Evolutionary conservation across 2,888 invertebrate genomes (phyloP).

Genomic region (Linyphia triangularis): DNA sequence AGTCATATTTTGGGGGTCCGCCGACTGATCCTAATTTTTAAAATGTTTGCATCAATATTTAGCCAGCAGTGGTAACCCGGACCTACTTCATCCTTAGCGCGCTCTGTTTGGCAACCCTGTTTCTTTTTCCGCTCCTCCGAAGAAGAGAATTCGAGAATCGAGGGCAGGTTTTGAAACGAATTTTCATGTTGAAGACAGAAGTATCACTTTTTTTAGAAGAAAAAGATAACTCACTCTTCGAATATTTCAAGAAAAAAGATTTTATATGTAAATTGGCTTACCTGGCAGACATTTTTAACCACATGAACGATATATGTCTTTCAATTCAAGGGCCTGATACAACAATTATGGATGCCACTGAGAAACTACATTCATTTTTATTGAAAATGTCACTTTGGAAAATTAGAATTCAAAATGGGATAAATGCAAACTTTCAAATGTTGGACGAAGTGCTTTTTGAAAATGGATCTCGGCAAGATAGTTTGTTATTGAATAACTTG

Average conservation of each 20-base stretch:
- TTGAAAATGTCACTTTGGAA: conserved; percentile 63
- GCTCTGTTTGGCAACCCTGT: too few species aligned
- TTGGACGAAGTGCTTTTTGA: conserved; percentile 54
- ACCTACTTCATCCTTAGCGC: conserved; percentile 75
- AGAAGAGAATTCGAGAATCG: too few species aligned
- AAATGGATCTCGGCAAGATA: conserved; percentile 50
- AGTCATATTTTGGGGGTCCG: conserved; percentile 23
- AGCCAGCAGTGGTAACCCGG: conserved; percentile 26
- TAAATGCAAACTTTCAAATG: conserved; percentile 68
- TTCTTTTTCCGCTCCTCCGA: too few species aligned
- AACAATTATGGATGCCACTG: conserved; percentile 65
- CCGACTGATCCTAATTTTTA: conserved; percentile 58
- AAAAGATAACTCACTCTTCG: conserved; percentile 56
- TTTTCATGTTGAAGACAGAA: too few species aligned
- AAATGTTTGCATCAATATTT: conserved; percentile 64
- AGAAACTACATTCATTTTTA: conserved; percentile 68
- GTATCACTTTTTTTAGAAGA: background rate
- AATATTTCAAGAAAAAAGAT: conserved; percentile 56
- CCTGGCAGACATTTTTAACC: conserved; percentile 63
- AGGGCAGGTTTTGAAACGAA: too few species aligned
- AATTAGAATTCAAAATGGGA: conserved; percentile 65
- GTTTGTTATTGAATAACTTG: conserved; percentile 55
- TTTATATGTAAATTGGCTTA: conserved; percentile 57
- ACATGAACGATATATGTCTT: conserved; percentile 62
- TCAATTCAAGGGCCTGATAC: conserved; percentile 65